Evolutionary conservation across 2,113 vertebrate species (phyloP).

Genomic region (Catharus fuscescens): DNA sequence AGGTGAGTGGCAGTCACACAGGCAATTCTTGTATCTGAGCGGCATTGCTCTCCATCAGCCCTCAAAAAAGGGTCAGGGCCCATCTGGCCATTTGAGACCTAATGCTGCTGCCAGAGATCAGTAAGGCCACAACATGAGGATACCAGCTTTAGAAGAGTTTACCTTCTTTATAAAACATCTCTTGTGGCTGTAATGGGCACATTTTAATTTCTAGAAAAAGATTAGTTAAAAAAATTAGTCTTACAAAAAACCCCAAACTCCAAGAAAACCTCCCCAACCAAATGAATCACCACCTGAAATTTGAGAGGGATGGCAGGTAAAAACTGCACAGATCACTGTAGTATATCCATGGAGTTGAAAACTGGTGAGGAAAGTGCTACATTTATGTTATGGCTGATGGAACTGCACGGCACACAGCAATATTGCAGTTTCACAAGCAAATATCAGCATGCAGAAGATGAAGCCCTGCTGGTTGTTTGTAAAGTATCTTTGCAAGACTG

Average conservation of each 20-base stretch:
- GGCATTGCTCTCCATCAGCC: neutral
- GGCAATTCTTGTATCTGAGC: neutral
- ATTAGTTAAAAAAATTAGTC: neutral
- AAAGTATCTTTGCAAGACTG: neutral
- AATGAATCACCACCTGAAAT: neutral
- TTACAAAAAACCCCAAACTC: neutral
- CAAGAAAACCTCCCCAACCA: neutral
- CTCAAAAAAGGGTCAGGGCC: neutral
- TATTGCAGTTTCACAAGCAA: neutral
- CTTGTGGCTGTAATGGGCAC: neutral
- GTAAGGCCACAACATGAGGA: neutral
- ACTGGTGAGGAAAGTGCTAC: neutral
- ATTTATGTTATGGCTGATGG: neutral
- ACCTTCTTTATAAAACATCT: neutral
- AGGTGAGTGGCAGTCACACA: neutral
- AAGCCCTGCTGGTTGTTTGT: neutral
- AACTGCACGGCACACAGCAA: neutral
- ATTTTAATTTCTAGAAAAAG: neutral
- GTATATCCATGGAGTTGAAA: neutral
- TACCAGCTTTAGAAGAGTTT: neutral
- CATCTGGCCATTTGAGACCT: neutral
- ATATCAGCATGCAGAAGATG: neutral
- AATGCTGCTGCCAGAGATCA: neutral
- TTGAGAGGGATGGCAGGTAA: neutral
- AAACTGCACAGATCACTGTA: neutral